Conservation (phyloP, 2,797 vertebrate species). For the Halcyon badia region DNA sequence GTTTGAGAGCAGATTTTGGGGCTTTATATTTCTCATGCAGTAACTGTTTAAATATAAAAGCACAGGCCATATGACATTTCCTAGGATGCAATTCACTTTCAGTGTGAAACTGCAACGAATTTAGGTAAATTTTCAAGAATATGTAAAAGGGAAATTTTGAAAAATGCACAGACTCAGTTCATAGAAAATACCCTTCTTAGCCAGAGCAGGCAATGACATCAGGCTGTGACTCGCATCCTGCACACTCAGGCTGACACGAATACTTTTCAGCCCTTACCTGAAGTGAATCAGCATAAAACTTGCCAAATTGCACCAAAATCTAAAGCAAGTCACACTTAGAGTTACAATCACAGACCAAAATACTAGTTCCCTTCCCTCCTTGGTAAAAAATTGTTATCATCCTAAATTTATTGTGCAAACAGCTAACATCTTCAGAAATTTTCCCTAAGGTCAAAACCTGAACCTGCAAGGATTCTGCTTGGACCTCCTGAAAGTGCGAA, state of each 20-base stretch:
- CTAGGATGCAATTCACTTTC: background rate
- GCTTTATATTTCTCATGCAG: background rate
- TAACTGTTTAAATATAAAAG: slow-evolving; percentile 5
- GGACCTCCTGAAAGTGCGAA: background rate
- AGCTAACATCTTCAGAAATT: background rate
- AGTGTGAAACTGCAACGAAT: background rate
- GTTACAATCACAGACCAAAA: background rate
- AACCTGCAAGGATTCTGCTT: background rate
- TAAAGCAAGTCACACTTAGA: background rate
- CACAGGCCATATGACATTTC: slow-evolving; percentile 4
- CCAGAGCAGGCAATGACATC: slow-evolving; percentile 26
- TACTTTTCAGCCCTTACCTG: background rate
- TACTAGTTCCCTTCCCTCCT: background rate
- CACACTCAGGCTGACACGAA: background rate
- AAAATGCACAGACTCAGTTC: background rate
- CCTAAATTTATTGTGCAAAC: background rate
- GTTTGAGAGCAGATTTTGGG: background rate
- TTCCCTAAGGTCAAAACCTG: background rate
- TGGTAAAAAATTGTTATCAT: background rate
- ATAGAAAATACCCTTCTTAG: background rate
- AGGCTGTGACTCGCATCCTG: slow-evolving; percentile 20
- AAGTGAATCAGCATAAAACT: slow-evolving; percentile 22
- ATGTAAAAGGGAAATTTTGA: slow-evolving; percentile 19
- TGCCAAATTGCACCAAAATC: slow-evolving; percentile 1
- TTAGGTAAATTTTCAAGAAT: slow-evolving; percentile 30